A percentile compares a stretch with the other conserved stretches of the same genome.
Conservation (phyloP, 2,113 vertebrate species). For the Corvus moneduloides region DNA sequence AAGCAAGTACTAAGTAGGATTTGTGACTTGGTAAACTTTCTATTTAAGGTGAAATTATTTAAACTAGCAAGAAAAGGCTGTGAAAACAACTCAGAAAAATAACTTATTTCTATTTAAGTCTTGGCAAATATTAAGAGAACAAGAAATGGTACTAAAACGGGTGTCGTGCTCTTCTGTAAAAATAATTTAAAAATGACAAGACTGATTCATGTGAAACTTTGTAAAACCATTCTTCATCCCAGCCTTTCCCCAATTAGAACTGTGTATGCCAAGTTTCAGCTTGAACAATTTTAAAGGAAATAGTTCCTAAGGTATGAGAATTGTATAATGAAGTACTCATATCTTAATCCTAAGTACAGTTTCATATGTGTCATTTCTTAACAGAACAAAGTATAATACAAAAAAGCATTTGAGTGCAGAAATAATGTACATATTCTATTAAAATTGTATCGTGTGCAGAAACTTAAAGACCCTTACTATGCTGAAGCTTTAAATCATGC, state of each 20-base stretch:
- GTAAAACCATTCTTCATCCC: neutral
- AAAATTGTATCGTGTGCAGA: neutral
- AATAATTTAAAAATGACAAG: neutral
- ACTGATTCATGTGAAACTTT: neutral
- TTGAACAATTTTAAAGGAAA: neutral
- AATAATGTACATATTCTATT: neutral
- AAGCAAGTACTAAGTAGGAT: constrained; percentile 2
- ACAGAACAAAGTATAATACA: neutral
- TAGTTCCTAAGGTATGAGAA: neutral
- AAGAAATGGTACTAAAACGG: neutral
- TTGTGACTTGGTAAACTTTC: constrained; percentile 26
- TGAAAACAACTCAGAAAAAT: constrained; percentile 35
- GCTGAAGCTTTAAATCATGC: constrained; percentile 32
- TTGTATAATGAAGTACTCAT: neutral
- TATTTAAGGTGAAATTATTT: constrained; percentile 38
- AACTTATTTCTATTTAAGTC: neutral
- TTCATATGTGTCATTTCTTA: neutral
- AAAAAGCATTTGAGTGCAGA: neutral
- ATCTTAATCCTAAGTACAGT: neutral
- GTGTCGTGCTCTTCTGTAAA: neutral
- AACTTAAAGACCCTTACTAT: neutral
- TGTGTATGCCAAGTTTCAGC: neutral
- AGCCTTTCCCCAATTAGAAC: neutral
- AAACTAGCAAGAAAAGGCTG: neutral
- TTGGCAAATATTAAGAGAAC: neutral